Percentiles rank a stretch among this genome's conserved stretches.
These are phyloP conservation scores for Norana najaformis DNA, from an alignment of 2,888 invertebrate genomes.

Conservation along the genomic window DNA sequence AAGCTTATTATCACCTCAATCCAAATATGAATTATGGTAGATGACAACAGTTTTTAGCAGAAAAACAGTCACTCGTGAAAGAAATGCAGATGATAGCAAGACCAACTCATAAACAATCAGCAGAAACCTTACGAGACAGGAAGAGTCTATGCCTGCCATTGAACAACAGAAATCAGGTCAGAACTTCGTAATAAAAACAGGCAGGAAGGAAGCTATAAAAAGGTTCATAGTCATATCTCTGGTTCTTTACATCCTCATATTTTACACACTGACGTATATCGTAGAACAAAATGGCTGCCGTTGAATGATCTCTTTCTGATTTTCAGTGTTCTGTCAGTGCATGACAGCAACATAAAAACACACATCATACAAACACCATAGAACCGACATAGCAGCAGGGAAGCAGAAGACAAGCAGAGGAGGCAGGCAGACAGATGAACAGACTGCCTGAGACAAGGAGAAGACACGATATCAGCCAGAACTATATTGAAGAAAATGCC, in stretches of 20 bases:
- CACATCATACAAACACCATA: background rate
- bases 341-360: background rate
- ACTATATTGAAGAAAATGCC: background rate
- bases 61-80: background rate
- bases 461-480: background rate
- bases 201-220: background rate
- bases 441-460: background rate
- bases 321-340: background rate
- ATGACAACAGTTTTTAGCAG: background rate
- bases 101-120: background rate
- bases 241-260: background rate
- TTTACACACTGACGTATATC: background rate
- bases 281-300: background rate
- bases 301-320: constrained; percentile 5
- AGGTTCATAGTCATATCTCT: background rate
- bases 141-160: background rate
- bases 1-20: no score
- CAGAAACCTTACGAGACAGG: background rate
- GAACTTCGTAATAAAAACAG: background rate
- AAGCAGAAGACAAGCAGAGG: no score
- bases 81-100: background rate
- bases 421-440: background rate
- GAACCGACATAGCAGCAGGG: background rate
- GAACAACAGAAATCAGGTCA: background rate
- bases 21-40: no score